Base-by-base conservation (phyloP, 2,797 vertebrate genomes). In the Atherinosoma microstoma region DNA sequence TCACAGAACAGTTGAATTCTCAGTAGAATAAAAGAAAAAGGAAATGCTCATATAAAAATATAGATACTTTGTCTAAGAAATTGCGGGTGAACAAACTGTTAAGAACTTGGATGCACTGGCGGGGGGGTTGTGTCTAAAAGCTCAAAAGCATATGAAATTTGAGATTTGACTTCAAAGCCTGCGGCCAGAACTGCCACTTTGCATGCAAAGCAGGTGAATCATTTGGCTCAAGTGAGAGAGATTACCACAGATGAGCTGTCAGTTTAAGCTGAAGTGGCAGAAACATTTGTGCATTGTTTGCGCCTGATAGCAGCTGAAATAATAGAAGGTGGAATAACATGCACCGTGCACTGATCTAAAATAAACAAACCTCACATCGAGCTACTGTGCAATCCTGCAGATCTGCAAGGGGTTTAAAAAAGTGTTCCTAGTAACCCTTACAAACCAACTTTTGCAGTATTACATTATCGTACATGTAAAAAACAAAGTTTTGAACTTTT, bases 401-500 rank as follows among this genome's bases (percentile, higher is more conserved):
- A 58, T 45, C 30, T 68, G 30, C 32, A 47, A 35, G 45, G 24
- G n/a, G 42, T 47, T 58, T 57, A 22, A 34, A 67, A 57, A 67
- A 45, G 38, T 34, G 16, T 30, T 51, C 22, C 18, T 61, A 45
- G 24, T 53, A 49, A 32, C 20, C 40, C 24, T 29, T 62, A 16
- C 9, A 30, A 35, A 57, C 27, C 45, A 0, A 58, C 27, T 30
- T 64, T 11, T 27, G 67, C 10, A 6, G 24, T 74, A 45, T 5
- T 59, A 36, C 58, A 62, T 60, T 40, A 63, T 63, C 51, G 24
- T 10, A 38, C 36, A 58, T 18, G 64, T 27, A 67, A 30, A 65
- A 65, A 16, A 24, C 30, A 60, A 24, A 56, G 53, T 58, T 78
- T 67, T 80, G 49, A 76, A 70, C 73, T 69, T 83, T 70, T 74